Evolutionary conservation across 2,797 vertebrate genomes (phyloP), one percentile per base, ranked within the genome.

Genomic region (Enoplosus armatus): DNA sequence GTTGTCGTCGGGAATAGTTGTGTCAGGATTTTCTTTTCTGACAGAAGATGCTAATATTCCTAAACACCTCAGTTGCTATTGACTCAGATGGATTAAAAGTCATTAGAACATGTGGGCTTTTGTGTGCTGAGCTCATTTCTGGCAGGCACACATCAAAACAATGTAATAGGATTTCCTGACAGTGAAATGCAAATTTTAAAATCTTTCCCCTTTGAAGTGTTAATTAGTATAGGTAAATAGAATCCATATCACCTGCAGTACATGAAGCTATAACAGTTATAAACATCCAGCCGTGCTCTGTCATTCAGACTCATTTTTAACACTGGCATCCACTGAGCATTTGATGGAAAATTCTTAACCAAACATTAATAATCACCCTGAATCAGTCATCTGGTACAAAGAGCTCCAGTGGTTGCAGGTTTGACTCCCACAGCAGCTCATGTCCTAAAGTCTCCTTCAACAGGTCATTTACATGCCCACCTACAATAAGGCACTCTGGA

Each of bases 1-100:
- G 77, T 84, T 83, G 79, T 87, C 83, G 77, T 93, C 85, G 75
- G 80, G 79, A 92, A 90, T 81, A 91, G 86, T 92, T 78, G 84
- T 85, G 84, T 91, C 75, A 85, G 83, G 87, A 91, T 70, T 89
- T 77, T 72, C n/a, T n/a, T 58, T 74, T 87, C 78, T 75, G 68
- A 89, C 86, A 84, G 86, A 80, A 82, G 87, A 88, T 78, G 88
- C 85, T 89, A 87, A 94, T 90, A 90, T 93, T 92, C 87, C 85
- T 87, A 85, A 94, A 92, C 87, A 89, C 90, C 89, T 92, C 77
- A 53, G 84, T 61, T 89, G 81, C 77, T 86, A 89, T 91, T 92
- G 91, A 93, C 86, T 93, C 88, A 87, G 85, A 90, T 54, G 89
- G 92, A 94, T 95, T 95, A 89, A 90, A 94, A 92, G 87, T 90